Conservation (phyloP, 1,140 invertebrate species). For the Drosophila ficusphila region DNA sequence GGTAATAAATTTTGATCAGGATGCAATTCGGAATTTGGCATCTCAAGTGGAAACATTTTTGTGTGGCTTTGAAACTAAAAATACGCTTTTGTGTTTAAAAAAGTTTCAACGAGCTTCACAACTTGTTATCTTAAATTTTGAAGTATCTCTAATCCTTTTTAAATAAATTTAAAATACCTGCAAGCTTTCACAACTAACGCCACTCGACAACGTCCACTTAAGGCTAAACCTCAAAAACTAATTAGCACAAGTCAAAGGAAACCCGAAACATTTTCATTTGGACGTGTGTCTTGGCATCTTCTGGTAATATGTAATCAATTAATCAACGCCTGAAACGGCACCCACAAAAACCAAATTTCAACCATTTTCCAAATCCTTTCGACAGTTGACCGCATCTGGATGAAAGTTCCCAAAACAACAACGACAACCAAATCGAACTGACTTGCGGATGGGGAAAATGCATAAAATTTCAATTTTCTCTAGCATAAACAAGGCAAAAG, state of each 20-base stretch:
- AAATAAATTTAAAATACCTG: background rate
- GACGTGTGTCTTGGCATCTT: slow-evolving; percentile 12
- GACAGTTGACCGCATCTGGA: slow-evolving; percentile 56
- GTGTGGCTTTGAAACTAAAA: background rate
- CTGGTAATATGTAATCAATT: slow-evolving; percentile 53
- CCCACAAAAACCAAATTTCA: slow-evolving; percentile 51
- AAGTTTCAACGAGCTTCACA: too few relatives aligned
- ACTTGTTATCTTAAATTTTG: too few relatives aligned
- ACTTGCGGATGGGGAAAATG: slow-evolving; percentile 25
- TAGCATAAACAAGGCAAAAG: slow-evolving; percentile 52
- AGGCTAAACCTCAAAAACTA: slow-evolving; percentile 68
- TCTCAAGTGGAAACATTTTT: slow-evolving; percentile 21
- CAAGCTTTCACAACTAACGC: slow-evolving; percentile 15
- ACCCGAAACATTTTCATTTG: slow-evolving; percentile 23
- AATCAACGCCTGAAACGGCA: slow-evolving; percentile 59
- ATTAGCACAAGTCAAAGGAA: slow-evolving; percentile 57
- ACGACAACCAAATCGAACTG: slow-evolving; percentile 5
- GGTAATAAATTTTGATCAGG: slow-evolving; percentile 25
- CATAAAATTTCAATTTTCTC: slow-evolving; percentile 74
- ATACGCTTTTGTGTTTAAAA: too few relatives aligned
- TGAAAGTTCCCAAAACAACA: slow-evolving; percentile 39
- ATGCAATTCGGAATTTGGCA: slow-evolving; percentile 18
- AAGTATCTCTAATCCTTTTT: background rate
- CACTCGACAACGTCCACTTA: slow-evolving; percentile 4
- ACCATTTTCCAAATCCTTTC: slow-evolving; percentile 69